A percentile compares a stretch with the other conserved stretches of the same genome.
Evolutionary conservation across 2,113 vertebrate species (phyloP).

Genomic region (Thermophis baileyi): DNA sequence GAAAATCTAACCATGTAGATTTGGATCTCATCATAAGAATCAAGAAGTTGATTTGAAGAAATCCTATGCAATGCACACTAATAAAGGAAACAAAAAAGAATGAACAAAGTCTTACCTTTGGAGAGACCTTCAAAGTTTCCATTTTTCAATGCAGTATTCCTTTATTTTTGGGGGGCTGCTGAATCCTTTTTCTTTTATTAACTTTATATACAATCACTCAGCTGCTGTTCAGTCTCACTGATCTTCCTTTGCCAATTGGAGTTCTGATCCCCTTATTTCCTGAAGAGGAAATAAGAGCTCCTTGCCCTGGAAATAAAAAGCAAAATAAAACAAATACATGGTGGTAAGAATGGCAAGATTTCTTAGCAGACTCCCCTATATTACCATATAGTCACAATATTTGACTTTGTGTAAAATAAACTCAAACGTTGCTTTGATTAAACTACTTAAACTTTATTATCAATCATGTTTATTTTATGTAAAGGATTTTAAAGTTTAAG

Average conservation of each 20-base stretch:
- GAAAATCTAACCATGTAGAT: not conserved
- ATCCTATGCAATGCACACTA: not conserved
- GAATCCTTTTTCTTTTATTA: not conserved
- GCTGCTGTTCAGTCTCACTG: too few species aligned
- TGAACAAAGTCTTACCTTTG: not conserved
- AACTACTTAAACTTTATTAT: not conserved
- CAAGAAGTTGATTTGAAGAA: not conserved
- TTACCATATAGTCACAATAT: not conserved
- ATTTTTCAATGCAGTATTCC: not conserved
- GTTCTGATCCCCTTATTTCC: not conserved
- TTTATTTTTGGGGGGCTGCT: not conserved
- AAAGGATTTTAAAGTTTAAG: not conserved
- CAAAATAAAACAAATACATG: not conserved
- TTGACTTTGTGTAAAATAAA: not conserved
- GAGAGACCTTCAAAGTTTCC: not conserved
- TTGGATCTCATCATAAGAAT: not conserved
- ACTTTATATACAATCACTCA: not conserved
- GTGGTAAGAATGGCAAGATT: not conserved
- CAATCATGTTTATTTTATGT: not conserved
- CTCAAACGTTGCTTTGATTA: not conserved
- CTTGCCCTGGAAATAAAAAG: not conserved
- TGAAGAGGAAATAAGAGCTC: not conserved
- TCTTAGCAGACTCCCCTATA: not conserved
- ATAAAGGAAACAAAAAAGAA: not conserved
- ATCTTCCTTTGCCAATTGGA: not conserved